Evolutionary conservation across 2,797 vertebrate genomes (phyloP), one percentile per base, ranked within the genome.

Genomic region (Neosilurus hyrtlii): DNA sequence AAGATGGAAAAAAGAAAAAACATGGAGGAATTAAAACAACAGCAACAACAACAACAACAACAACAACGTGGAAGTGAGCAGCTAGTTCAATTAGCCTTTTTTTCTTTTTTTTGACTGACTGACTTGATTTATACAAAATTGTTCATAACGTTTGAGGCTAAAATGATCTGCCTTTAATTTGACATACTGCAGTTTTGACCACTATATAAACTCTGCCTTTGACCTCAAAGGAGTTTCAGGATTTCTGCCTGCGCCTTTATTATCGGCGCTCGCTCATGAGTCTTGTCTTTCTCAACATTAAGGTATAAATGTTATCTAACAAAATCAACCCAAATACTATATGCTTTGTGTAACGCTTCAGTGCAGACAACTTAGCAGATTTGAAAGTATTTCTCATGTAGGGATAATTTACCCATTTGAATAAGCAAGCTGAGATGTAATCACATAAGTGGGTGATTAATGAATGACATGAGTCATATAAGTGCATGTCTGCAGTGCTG

Each of bases 391-490:
- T 72, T 67, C 18, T 59, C 62, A 59, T 59, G 63, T 52, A 52
- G 56, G 24, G 12, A 79, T 43, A 71, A 35, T 54, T 49, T 51
- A 59, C 24, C 52, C 10, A 30, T 83, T 56, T 72, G 26, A 52
- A 65, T 82, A 54, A 63, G n/a, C 63, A 72, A 15, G 57, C 22
- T 65, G 67, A 62, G 22, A 52, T 57, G n/a, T 75, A 68, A 30
- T 35, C 59, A 68, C 18, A 65, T 79, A 79, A 79, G 61, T 63
- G 59, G 52, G 26, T 6, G n/a, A 59, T 70, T 24, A 81, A 73
- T 61, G 72, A 52, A 75, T 84, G 78, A 43, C 62, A 62, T 84
- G 78, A 84, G 52, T 84, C 83, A 84, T 52, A 30, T 68, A 49
- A 80, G 54, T 84, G 51, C 35, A 73, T 4, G 52, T 74, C 82